Evolutionary conservation across 2,113 vertebrate species (phyloP).

Genomic region (Rhombomys opimus): DNA sequence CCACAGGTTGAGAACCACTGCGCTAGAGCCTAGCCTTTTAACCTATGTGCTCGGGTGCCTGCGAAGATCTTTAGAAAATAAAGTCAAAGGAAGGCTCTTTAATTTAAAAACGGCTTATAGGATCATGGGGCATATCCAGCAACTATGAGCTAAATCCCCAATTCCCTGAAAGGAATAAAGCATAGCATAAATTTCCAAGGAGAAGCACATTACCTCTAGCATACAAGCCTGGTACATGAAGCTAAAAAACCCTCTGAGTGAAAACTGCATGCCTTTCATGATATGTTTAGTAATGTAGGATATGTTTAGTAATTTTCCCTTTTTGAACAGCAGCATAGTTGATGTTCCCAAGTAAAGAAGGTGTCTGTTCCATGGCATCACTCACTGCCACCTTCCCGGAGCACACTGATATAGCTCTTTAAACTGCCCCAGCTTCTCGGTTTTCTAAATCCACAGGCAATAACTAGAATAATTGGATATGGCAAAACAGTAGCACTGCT

Average conservation of each 20-base stretch:
- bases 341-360: conserved; percentile 35
- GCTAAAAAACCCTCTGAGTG: conserved; percentile 57
- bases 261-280: conserved; percentile 37
- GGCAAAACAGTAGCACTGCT: conserved; percentile 14
- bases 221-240: conserved; percentile 3
- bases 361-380: not conserved
- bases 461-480: conserved; percentile 17
- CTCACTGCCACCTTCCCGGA: not conserved
- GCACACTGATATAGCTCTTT: not conserved
- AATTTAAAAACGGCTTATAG: conserved; percentile 54
- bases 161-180: conserved; percentile 47
- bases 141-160: conserved; percentile 60
- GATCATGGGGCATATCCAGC: conserved; percentile 23
- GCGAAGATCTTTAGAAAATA: conserved; percentile 17
- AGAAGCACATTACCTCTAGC: conserved; percentile 29
- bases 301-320: not conserved
- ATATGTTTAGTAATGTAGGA: conserved; percentile 7
- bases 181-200: conserved; percentile 38
- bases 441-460: conserved; percentile 52
- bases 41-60: not conserved
- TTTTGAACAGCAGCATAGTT: not conserved
- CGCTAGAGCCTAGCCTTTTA: not conserved
- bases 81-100: conserved; percentile 42
- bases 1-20: not conserved
- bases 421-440: not conserved